phyloP scores from a whole-genome alignment of 37 sponge, comb jelly and placozoan species.

The Tethya wilhelma region DNA sequence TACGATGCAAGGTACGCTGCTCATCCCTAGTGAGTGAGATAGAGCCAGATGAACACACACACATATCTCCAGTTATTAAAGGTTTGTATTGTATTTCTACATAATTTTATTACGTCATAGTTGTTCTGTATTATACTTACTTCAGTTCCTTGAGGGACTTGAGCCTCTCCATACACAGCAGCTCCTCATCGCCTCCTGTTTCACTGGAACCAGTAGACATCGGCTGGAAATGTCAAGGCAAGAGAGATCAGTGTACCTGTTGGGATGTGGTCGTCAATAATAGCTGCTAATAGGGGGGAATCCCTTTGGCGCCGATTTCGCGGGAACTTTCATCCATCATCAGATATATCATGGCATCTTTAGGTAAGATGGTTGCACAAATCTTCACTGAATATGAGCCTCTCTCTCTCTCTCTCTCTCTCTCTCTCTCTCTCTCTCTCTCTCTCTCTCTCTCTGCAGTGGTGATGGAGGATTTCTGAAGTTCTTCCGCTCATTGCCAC shows the following conservation, averaged over 20 bases:
- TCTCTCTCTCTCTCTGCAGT: not conserved
- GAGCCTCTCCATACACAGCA: not conserved
- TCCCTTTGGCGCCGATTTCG: no score
- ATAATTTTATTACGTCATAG: not conserved
- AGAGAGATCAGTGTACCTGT: no score
- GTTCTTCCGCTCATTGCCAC: constrained; percentile 41
- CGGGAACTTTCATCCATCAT: no score
- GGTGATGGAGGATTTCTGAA: constrained; percentile 39
- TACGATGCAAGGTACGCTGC: constrained; percentile 6
- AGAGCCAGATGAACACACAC: not conserved
- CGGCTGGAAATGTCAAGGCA: no score
- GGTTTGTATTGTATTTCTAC: not conserved
- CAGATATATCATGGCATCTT: no score
- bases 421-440: not conserved
- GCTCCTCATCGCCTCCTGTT: not conserved
- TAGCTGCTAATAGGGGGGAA: no score
- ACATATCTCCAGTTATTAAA: no score
- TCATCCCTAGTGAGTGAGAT: constrained; percentile 2
- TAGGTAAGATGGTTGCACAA: no score
- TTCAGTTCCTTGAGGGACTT: constrained; percentile 2
- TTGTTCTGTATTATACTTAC: not conserved
- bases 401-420: no score
- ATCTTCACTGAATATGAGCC: no score
- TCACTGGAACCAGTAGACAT: not conserved
- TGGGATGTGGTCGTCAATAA: no score